These are phyloP conservation scores for Leptinotarsa peninsularis DNA, from an alignment of 2,888 invertebrate genomes.

Conservation along the genomic window DNA sequence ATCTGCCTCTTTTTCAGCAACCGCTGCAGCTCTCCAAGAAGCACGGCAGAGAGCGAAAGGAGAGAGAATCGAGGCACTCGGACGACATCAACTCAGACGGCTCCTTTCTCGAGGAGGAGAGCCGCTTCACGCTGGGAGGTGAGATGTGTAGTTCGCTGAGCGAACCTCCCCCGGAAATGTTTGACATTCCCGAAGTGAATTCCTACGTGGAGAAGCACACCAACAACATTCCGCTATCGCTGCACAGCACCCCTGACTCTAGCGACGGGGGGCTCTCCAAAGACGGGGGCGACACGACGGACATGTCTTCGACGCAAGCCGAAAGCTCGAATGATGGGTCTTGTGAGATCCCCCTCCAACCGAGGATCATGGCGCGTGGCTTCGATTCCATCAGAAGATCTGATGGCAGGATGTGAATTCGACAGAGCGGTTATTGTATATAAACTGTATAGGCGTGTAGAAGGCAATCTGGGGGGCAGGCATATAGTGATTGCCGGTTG, in stretches of 20 bases:
- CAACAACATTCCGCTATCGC: slow-evolving; percentile 34
- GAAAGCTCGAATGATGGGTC: slow-evolving; percentile 60
- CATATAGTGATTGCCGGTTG: slow-evolving; percentile 40
- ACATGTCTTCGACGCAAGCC: slow-evolving; percentile 44
- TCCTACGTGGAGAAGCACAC: slow-evolving; percentile 30
- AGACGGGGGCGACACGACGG: slow-evolving; percentile 39
- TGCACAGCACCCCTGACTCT: slow-evolving; percentile 46
- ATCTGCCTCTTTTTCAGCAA: background rate
- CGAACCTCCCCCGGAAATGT: slow-evolving; percentile 66
- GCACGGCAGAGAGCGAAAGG: background rate
- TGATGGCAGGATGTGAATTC: slow-evolving; percentile 54
- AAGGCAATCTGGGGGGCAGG: slow-evolving; percentile 28
- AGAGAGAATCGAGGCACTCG: slow-evolving; percentile 5
- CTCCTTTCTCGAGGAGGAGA: slow-evolving; percentile 51
- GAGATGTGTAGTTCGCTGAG: slow-evolving; percentile 65
- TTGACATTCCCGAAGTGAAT: slow-evolving; percentile 57
- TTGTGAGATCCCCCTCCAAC: slow-evolving; percentile 64
- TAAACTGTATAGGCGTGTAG: slow-evolving; percentile 27
- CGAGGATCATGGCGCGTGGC: slow-evolving; percentile 57
- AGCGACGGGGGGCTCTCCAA: slow-evolving; percentile 35
- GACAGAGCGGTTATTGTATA: slow-evolving; percentile 50
- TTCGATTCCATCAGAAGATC: slow-evolving; percentile 37
- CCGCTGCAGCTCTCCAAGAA: background rate
- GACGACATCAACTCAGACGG: slow-evolving; percentile 22
- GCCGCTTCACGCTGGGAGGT: slow-evolving; percentile 61